A percentile compares a stretch with the other conserved stretches of the same genome.
Conservation (phyloP, 1,140 invertebrate species). For the Dinothrombium tinctorium region DNA sequence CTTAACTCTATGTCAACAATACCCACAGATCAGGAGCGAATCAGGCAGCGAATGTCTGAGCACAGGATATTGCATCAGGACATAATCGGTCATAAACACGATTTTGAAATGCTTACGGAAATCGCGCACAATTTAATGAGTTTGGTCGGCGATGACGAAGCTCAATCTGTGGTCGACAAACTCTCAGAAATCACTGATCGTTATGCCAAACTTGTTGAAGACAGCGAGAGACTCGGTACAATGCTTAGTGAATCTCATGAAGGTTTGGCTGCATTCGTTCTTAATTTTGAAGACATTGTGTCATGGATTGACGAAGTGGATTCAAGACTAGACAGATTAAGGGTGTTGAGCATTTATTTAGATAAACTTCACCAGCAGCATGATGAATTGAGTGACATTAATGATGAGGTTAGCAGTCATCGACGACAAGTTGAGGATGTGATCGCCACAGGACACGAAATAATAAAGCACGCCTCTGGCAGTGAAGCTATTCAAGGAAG, state of each 20-base stretch:
- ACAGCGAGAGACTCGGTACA: constrained; percentile 51
- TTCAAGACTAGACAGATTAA: constrained; percentile 46
- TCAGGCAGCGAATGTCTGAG: constrained; percentile 57
- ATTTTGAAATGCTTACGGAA: constrained; percentile 64
- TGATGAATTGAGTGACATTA: constrained; percentile 63
- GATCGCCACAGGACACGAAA: constrained; percentile 59
- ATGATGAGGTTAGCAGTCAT: constrained; percentile 64
- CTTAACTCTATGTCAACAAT: constrained; percentile 67
- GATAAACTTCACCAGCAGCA: constrained; percentile 73
- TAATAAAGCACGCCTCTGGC: constrained; percentile 81
- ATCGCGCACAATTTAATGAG: constrained; percentile 62
- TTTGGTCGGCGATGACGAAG: constrained; percentile 77
- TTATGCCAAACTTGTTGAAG: constrained; percentile 57
- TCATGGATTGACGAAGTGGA: constrained; percentile 83
- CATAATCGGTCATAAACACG: constrained; percentile 55
- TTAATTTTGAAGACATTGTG: constrained; percentile 71
- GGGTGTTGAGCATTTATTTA: constrained; percentile 59
- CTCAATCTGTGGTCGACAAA: constrained; percentile 52
- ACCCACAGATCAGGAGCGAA: constrained; percentile 79
- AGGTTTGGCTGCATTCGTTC: constrained; percentile 59
- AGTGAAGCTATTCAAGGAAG: constrained; percentile 79
- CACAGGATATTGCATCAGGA: constrained; percentile 61
- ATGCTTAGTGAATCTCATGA: constrained; percentile 51
- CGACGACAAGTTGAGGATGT: constrained; percentile 68
- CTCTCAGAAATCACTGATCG: constrained; percentile 55